These are phyloP conservation scores for Ornithoptera alexandrae DNA, from an alignment of 2,888 invertebrate species.

Conservation along the genomic window DNA sequence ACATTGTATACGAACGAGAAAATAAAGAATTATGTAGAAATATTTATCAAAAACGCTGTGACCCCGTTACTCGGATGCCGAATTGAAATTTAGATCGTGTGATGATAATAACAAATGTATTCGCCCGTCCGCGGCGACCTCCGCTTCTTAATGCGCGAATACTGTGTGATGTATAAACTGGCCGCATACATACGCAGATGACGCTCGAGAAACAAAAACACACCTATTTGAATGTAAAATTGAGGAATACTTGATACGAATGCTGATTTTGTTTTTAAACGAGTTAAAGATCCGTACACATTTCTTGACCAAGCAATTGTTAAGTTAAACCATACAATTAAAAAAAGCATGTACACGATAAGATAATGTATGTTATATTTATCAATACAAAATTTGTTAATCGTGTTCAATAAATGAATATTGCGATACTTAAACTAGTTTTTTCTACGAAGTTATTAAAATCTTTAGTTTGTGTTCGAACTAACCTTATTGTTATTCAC, in stretches of 20 bases:
- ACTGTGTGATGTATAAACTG: conserved; percentile 52
- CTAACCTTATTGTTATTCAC: not conserved
- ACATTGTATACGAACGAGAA: conserved; percentile 36
- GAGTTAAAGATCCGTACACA: conserved; percentile 25
- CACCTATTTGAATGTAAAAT: conserved; percentile 71
- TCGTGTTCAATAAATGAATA: not conserved
- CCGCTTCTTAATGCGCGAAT: conserved; percentile 55
- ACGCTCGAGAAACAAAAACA: conserved; percentile 68
- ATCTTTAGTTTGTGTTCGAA: not conserved
- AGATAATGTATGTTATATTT: not conserved
- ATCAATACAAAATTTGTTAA: not conserved
- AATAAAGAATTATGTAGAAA: conserved; percentile 62
- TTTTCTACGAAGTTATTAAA: not conserved
- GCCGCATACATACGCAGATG: conserved; percentile 69
- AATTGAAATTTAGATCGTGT: conserved; percentile 73
- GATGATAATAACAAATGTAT: conserved; percentile 72
- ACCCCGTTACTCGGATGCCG: conserved; percentile 71
- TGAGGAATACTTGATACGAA: conserved; percentile 39
- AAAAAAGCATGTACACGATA: not conserved
- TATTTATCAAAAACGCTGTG: conserved; percentile 63
- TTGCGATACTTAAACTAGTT: not conserved
- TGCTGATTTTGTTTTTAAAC: conserved; percentile 57
- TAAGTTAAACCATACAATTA: not conserved
- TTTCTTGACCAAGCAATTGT: not conserved
- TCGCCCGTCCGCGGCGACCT: conserved; percentile 68